Base-by-base conservation (phyloP, 1,140 invertebrate genomes). In the Ostrea edulis region DNA sequence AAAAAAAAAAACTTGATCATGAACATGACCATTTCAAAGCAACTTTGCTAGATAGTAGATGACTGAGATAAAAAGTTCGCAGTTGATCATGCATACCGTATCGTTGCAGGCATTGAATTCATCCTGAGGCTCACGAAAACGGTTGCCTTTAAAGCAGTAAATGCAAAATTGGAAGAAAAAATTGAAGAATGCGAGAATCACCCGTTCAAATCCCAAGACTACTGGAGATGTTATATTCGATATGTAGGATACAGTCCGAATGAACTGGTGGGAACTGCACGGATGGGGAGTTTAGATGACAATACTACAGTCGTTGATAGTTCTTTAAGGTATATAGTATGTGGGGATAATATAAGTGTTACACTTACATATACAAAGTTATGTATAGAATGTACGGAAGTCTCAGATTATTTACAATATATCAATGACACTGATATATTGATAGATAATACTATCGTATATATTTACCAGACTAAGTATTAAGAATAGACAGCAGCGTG, bases 281-380 rank as follows among this genome's bases (percentile, higher is more conserved):
- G 65, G 17, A 86, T 86, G 85, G 85, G 85, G 2, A 77, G 25
- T 25, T 20, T 52, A 35, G 51, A 77, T 14, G 85, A 86, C 44
- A 86, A n/a, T 52, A 86, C 29, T 11, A 53, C 85, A 29, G 85
- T 86, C 9, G 85, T 86, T 9, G 85, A 86, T 52, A 53, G 29
- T 53, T 25, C 35, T 25, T 86, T 86, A 77, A 71, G 85, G 85
- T 86, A 22, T 29, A 17, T 62, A 55, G n/a, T n/a, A n/a, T n/a
- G n/a, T n/a, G n/a, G n/a, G n/a, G n/a, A n/a, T n/a, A n/a, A n/a
- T n/a, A n/a, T n/a, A n/a, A n/a, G n/a, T n/a, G n/a, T n/a, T n/a
- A n/a, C n/a, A n/a, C n/a, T 25, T 54, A 14, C 58, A 62, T 7
- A 14, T 62, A 14, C 0, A 62, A n/a, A 9, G 17, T 62, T 62